Percentiles rank a stretch among this genome's conserved stretches.
Conservation (phyloP, 2,888 invertebrate species). For the Toxonevra muliebris region DNA sequence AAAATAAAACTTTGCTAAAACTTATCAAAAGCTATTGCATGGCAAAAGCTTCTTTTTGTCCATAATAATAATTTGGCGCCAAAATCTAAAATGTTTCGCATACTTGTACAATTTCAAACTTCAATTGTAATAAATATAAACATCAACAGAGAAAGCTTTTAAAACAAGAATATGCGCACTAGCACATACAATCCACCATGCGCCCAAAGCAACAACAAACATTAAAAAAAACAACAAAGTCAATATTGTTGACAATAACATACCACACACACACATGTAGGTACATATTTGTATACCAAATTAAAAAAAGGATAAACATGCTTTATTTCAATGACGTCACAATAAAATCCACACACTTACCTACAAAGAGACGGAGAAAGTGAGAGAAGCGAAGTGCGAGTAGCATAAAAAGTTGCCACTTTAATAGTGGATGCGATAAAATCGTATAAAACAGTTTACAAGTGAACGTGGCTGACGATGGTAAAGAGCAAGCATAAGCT, state of each 20-base stretch:
- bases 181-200: conserved; percentile 44
- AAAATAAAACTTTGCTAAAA: no score
- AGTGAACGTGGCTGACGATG: conserved; percentile 35
- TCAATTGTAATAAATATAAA: no score
- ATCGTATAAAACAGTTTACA: conserved; percentile 39
- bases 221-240: conserved; percentile 9
- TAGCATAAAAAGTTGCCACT: conserved; percentile 22
- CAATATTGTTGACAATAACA: conserved; percentile 26
- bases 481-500: conserved; percentile 12
- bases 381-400: no score
- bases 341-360: conserved; percentile 35
- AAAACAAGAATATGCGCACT: conserved; percentile 41
- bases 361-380: conserved; percentile 14
- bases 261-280: conserved; percentile 35
- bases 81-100: background rate
- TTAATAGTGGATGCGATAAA: conserved; percentile 28
- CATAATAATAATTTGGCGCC: conserved; percentile 5
- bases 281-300: conserved; percentile 17
- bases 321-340: conserved; percentile 41
- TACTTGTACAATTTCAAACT: no score
- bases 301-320: conserved; percentile 4
- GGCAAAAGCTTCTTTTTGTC: no score
- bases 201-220: conserved; percentile 23
- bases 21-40: no score
- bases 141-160: background rate